Evolutionary conservation across 2,888 invertebrate genomes (phyloP).

Genomic region (Agapostemon virescens): DNA sequence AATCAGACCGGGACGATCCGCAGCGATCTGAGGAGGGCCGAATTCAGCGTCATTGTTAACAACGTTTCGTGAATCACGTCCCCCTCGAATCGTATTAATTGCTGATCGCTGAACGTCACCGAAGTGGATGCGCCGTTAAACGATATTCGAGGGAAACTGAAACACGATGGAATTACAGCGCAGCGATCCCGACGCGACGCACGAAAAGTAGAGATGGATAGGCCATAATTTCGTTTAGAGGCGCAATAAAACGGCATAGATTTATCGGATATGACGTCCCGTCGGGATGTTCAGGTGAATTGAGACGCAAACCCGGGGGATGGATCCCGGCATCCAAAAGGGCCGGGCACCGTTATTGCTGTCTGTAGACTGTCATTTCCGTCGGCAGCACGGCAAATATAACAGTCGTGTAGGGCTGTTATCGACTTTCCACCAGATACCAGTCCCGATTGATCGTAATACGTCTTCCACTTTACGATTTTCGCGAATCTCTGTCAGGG

Average conservation of each 20-base stretch:
- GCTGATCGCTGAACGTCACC: not conserved
- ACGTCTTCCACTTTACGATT: conserved; percentile 33
- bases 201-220: conserved; percentile 59
- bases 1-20: not conserved
- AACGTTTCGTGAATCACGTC: not conserved
- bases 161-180: conserved; percentile 22
- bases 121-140: not conserved
- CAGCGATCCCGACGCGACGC: conserved; percentile 67
- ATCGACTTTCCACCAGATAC: conserved; percentile 54
- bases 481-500: conserved; percentile 14
- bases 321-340: conserved; percentile 31
- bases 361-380: conserved; percentile 62
- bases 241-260: conserved; percentile 36
- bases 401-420: conserved; percentile 42
- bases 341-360: conserved; percentile 55
- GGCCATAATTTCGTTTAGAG: conserved; percentile 63
- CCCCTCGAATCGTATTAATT: conserved; percentile 8
- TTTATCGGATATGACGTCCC: conserved; percentile 38
- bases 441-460: conserved; percentile 45
- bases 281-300: conserved; percentile 42
- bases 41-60: not conserved
- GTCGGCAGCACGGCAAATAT: conserved; percentile 42
- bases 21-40: not conserved
- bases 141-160: not conserved
- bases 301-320: conserved; percentile 4